phyloP scores from a whole-genome alignment of 2,888 invertebrate genomes.

The Aleiodes alternator region DNA sequence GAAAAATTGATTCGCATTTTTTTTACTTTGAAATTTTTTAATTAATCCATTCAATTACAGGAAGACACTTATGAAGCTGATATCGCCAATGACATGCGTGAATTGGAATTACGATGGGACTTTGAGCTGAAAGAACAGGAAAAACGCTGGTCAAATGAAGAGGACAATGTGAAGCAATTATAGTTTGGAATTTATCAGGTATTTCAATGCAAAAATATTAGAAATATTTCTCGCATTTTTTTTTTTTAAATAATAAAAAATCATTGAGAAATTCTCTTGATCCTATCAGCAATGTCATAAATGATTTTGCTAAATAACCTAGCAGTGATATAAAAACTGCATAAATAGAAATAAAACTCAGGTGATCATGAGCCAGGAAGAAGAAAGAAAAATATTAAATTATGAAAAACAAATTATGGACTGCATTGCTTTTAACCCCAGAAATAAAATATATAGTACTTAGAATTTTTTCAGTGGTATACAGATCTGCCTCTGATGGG shows the following conservation, averaged over 20 bases:
- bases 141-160: conserved; percentile 80
- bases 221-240: conserved; percentile 26
- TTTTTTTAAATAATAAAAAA: background rate
- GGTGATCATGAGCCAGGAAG: conserved; percentile 50
- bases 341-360: conserved; percentile 48
- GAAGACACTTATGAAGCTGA: conserved; percentile 81
- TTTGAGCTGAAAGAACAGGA: conserved; percentile 82
- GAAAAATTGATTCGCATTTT: no score
- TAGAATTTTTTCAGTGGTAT: conserved; percentile 51
- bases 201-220: background rate
- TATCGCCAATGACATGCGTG: conserved; percentile 82
- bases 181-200: conserved; percentile 48
- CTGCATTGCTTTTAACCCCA: conserved; percentile 56
- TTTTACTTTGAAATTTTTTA: no score
- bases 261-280: no score
- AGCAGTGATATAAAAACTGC: background rate
- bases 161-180: conserved; percentile 74
- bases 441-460: conserved; percentile 54
- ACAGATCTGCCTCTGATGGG: conserved; percentile 54
- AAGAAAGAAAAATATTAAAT: background rate
- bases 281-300: no score
- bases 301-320: no score
- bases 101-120: conserved; percentile 81
- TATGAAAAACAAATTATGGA: conserved; percentile 41
- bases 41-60: conserved; percentile 58